Evolutionary conservation across 2,888 invertebrate species (phyloP).

Genomic region (Aspidiotus destructor): DNA sequence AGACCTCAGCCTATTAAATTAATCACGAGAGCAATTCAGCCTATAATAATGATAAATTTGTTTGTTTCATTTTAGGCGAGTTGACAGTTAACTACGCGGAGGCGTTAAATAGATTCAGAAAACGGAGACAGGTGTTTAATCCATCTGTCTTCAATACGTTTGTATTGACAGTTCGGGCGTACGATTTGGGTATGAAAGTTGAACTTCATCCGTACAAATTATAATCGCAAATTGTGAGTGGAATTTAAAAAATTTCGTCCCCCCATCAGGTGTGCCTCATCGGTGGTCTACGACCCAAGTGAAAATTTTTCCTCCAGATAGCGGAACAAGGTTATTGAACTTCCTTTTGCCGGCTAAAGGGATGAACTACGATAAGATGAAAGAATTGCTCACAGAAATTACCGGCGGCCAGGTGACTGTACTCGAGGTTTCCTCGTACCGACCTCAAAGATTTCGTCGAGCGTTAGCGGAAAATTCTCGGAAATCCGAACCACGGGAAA

Average conservation of each 20-base stretch:
- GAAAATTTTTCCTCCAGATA: conserved; percentile 67
- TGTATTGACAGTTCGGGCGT: conserved; percentile 66
- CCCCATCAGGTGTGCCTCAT: conserved; percentile 56
- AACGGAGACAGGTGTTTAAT: conserved; percentile 14
- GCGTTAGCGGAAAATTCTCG: conserved; percentile 5
- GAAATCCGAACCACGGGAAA: neutral
- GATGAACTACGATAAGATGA: conserved; percentile 61
- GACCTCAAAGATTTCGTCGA: conserved; percentile 8
- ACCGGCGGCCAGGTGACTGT: conserved; percentile 72
- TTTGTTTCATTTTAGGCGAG: conserved; percentile 46
- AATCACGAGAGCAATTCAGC: neutral
- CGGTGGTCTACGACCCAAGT: conserved; percentile 62
- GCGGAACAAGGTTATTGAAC: conserved; percentile 62
- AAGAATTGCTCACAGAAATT: conserved; percentile 63
- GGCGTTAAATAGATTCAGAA: conserved; percentile 29
- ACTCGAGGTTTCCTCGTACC: conserved; percentile 57
- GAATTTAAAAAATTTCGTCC: too few relatives aligned
- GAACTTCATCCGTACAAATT: neutral
- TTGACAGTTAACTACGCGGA: conserved; percentile 51
- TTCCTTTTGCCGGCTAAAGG: conserved; percentile 72
- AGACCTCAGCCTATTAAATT: conserved; percentile 17
- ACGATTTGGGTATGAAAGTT: conserved; percentile 56
- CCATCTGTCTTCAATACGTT: conserved; percentile 17
- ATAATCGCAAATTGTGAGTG: neutral
- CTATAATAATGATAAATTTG: neutral